Evolutionary conservation across 2,888 invertebrate species (phyloP).

Genomic region (Ornithoptera priamus): DNA sequence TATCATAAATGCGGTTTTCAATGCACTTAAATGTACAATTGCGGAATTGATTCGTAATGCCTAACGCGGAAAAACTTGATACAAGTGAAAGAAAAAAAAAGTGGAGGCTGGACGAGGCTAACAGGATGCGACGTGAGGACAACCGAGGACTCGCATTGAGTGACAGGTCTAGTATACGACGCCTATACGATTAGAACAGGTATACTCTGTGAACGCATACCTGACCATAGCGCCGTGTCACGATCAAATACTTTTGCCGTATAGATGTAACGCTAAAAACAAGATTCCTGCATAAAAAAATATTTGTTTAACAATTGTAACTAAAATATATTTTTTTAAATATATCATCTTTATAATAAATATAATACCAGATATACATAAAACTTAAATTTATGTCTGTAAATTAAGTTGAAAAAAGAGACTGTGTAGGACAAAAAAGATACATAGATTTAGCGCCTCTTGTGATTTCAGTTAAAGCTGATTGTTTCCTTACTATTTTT

Average conservation of each 20-base stretch:
- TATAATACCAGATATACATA: too few species aligned
- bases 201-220: constrained; percentile 35
- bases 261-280: constrained; percentile 21
- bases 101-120: constrained; percentile 50
- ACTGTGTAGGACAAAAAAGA: too few species aligned
- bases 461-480: too few species aligned
- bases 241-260: constrained; percentile 37
- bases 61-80: constrained; percentile 53
- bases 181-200: constrained; percentile 46
- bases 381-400: too few species aligned
- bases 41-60: constrained; percentile 27
- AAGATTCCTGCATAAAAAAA: constrained; percentile 38
- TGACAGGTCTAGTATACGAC: constrained; percentile 33
- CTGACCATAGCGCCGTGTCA: constrained; percentile 38
- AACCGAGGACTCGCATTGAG: constrained; percentile 40
- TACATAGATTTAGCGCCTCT: too few species aligned
- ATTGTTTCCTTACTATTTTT: too few species aligned
- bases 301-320: constrained; percentile 35
- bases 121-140: constrained; percentile 62
- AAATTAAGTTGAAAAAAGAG: too few species aligned
- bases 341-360: too few species aligned
- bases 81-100: constrained; percentile 54
- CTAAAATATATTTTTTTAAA: background rate
- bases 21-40: constrained; percentile 39
- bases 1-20: constrained; percentile 27